A percentile compares a stretch with the other conserved stretches of the same genome.
phyloP scores from a whole-genome alignment of 2,113 vertebrate species.

The Oncorhynchus clarkii region DNA sequence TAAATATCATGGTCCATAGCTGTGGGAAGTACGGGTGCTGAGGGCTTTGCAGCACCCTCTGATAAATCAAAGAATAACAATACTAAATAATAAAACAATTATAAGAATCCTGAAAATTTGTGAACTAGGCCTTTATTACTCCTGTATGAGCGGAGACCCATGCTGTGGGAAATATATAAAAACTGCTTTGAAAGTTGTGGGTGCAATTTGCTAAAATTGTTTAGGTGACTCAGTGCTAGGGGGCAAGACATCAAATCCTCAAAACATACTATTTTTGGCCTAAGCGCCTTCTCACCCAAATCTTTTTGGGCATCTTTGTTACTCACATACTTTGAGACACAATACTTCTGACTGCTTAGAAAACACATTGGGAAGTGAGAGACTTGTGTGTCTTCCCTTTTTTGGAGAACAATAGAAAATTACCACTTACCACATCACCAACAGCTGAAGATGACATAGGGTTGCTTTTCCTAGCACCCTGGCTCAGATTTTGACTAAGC shows the following conservation, averaged over 20 bases:
- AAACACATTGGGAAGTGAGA: background rate
- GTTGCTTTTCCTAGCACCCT: no score
- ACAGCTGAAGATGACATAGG: no score
- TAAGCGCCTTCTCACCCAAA: background rate
- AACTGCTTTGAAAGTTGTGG: background rate
- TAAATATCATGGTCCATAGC: no score
- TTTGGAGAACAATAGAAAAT: background rate
- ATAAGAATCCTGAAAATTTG: no score
- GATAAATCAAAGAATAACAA: no score
- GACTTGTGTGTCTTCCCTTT: background rate
- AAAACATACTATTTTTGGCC: background rate
- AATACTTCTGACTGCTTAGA: background rate
- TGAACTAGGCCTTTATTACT: no score
- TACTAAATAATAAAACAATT: no score
- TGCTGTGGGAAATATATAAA: background rate
- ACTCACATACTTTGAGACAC: slow-evolving; percentile 10
- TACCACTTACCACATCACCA: background rate
- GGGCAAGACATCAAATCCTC: background rate
- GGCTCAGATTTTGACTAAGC: no score
- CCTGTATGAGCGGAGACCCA: no score
- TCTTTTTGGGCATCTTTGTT: slow-evolving; percentile 4
- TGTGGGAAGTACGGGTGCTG: no score
- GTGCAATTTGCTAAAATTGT: background rate
- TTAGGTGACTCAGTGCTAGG: background rate
- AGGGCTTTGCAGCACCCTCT: no score